Base-by-base conservation (phyloP, 2,113 vertebrate species). In the Orthonyx spaldingii region DNA sequence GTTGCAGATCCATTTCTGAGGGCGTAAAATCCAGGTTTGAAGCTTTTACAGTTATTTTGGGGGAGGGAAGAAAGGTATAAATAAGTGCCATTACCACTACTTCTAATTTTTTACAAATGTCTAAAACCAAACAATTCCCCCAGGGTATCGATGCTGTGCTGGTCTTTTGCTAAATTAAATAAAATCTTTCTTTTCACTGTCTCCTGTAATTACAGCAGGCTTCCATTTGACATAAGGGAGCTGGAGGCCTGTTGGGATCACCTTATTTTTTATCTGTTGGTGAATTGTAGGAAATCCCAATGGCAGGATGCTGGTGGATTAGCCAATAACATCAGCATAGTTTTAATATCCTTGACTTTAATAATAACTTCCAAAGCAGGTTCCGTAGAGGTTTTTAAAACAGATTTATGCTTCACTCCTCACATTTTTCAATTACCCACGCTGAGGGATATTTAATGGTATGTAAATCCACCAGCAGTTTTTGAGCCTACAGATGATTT, bases 41-140 rank as follows among this genome's bases (percentile, higher is more conserved):
- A 90, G 90, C 42, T 95, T 96, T 95, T 93, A 92, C 75, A 69
- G 78, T 90, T 89, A 66, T 66, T 70, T 42, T 49, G 55, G 63
- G 79, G 82, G 71, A 93, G 59, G 66, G 24, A 94, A 83, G 42
- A 90, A 66, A 72, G 76, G 60, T 66, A 95, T 63, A 84, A 97
- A 91, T 75, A 78, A 91, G n/a, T 69, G 53, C 35, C 84, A 26
- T 91, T 90, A 32, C 53, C 23, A 20, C 55, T 32, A 28, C 57
- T 78, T 57, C 66, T 76, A 26, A 17, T 76, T 94, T 87, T 92
- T 89, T 61, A 65, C 6, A 14, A 85, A 87, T 50, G 70, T 65
- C 87, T 85, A 37, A 91, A 91, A 28, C 0, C 74, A 69, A 92
- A 35, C 41, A 49, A 91, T 42, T 95, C 82, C 63, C 81, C 11